Conservation (phyloP, 1,140 invertebrate genomes). For the Drosophila tropicalis region DNA sequence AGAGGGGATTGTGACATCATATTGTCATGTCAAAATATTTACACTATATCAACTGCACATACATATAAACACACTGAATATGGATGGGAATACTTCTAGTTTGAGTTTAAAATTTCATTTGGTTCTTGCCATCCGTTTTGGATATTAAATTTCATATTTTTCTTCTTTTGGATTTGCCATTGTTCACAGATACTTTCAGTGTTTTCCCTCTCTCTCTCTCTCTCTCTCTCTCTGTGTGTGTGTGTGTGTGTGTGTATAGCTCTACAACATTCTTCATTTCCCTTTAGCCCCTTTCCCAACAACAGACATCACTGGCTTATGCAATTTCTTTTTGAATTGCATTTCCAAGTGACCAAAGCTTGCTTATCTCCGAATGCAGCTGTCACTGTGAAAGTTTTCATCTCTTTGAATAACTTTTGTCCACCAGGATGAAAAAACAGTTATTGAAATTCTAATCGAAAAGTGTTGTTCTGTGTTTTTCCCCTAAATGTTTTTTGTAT, state of each 20-base stretch:
- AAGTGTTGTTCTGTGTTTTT: neutral
- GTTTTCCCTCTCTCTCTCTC: neutral
- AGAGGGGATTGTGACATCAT: constrained; percentile 46
- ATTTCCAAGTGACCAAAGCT: constrained; percentile 26
- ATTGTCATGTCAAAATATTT: constrained; percentile 79
- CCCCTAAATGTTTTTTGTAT: too few species aligned
- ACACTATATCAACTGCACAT: constrained; percentile 66
- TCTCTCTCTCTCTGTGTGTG: neutral
- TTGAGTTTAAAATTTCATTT: constrained; percentile 73
- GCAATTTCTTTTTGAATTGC: constrained; percentile 31
- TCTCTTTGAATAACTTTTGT: constrained; percentile 11
- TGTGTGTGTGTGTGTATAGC: neutral
- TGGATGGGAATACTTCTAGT: constrained; percentile 39
- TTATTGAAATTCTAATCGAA: constrained; percentile 12
- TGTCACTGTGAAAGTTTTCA: constrained; percentile 31
- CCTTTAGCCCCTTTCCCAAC: neutral
- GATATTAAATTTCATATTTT: constrained; percentile 74
- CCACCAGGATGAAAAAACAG: neutral
- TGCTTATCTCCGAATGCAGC: constrained; percentile 57
- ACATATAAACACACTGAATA: constrained; percentile 17
- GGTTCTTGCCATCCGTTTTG: constrained; percentile 48
- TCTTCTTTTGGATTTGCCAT: constrained; percentile 47
- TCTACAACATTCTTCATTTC: constrained; percentile 1
- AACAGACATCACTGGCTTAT: constrained; percentile 22
- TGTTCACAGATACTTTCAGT: constrained; percentile 43